phyloP scores from a whole-genome alignment of 1,140 invertebrate genomes.

The Aphelenchoides avenae region DNA sequence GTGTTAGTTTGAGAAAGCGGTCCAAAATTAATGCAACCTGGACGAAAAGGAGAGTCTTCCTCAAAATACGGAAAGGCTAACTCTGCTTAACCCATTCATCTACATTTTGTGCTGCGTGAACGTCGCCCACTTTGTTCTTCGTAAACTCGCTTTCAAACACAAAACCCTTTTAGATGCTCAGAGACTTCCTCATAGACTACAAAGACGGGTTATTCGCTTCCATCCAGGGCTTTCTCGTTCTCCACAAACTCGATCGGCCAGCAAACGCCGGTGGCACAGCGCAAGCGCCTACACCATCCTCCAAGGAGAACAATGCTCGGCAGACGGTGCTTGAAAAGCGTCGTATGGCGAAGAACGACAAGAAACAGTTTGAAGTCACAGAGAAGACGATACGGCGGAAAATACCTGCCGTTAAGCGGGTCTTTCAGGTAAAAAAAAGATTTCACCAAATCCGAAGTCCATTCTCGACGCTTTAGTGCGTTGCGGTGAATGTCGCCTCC shows the following conservation, averaged over 20 bases:
- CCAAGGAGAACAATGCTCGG: not conserved
- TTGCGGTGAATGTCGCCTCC: constrained; percentile 33
- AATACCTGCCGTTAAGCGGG: constrained; percentile 23
- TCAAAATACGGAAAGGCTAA: too few relatives aligned
- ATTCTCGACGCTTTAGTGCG: constrained; percentile 34
- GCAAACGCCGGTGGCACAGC: constrained; percentile 13
- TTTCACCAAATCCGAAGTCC: constrained; percentile 11
- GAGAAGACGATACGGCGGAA: constrained; percentile 16
- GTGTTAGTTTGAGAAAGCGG: too few relatives aligned
- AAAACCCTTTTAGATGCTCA: too few relatives aligned
- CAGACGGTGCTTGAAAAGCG: constrained; percentile 31
- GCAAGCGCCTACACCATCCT: constrained; percentile 6
- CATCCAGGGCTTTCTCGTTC: constrained; percentile 38
- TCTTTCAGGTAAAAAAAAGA: constrained; percentile 8
- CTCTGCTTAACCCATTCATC: too few relatives aligned
- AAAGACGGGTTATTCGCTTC: constrained; percentile 38
- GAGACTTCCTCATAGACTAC: constrained; percentile 33
- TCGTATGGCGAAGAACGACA: constrained; percentile 15
- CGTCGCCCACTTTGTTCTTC: too few relatives aligned
- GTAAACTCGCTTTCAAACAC: too few relatives aligned
- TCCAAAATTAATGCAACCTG: too few relatives aligned
- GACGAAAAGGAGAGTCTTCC: too few relatives aligned
- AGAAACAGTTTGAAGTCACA: constrained; percentile 10
- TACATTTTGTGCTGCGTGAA: too few relatives aligned
- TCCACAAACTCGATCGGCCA: constrained; percentile 35